Base-by-base conservation (phyloP, 92 coral and sea anemone species). In the Bergia puertoricense region DNA sequence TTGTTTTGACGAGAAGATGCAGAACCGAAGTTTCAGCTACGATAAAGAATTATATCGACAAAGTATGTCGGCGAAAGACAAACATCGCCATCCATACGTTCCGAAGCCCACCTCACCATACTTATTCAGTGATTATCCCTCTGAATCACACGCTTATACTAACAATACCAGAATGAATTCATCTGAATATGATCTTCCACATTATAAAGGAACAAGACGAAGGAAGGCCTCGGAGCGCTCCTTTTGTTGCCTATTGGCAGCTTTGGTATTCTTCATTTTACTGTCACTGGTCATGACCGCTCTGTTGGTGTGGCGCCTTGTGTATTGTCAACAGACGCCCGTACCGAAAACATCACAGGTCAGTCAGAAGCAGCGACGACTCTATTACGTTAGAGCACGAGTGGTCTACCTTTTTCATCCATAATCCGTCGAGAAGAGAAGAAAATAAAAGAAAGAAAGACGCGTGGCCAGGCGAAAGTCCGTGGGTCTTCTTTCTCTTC, bases 271-370 rank as follows among this genome's bases (percentile, higher is more conserved):
- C 41, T 91, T 91, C 30, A 62, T 85, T 9, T 46, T 89, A 22
- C 77, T 91, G 83, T 89, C 89, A 8, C 36, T 91, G 65, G 86
- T 91, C 0, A 91, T 91, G 93, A 85, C 88, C 0, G 93, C 88
- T n/a, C 83, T 91, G 39, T 91, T 88, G 50, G 36, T 80, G n/a
- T 51, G 81, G 89, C 81, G 81, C 41, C 91, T 79, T 2, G 22
- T 50, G 2, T 84, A 79, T 41, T 84, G 79, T 36, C 77, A 84
- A 57, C 79, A 79, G 2, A 44, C 65, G 15, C 30, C 77, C 38
- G 67, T n/a, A 5, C 69, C 79, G 23, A 71, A 71, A 16, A 13
- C 87, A 8, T 6, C 15, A 38, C 75, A 71, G 87, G 87, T 84
- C 41, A 50, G 87, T 84, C 23, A 62, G 5, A 20, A 20, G 8